A percentile compares a stretch with the other conserved stretches of the same genome.
These are phyloP conservation scores for Sphenodon punctatus DNA, from an alignment of 2,797 vertebrate species.

Conservation along the genomic window DNA sequence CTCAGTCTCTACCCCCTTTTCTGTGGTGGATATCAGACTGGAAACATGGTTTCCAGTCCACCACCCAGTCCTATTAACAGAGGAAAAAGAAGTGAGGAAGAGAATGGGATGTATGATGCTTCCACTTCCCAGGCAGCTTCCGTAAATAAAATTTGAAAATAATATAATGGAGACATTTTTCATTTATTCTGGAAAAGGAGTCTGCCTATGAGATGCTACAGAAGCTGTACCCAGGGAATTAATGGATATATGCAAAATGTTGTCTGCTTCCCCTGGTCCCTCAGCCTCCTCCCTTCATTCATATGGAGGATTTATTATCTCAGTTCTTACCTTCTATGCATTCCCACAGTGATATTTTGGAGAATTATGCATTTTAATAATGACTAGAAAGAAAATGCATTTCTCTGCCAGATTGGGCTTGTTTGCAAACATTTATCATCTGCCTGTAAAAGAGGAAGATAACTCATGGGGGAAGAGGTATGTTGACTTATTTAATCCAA, in stretches of 20 bases:
- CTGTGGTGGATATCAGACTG: no score
- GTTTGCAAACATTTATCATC: background rate
- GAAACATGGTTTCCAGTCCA: no score
- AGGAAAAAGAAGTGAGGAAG: background rate
- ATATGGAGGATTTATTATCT: accelerated
- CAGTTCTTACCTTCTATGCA: background rate
- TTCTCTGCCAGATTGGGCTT: background rate
- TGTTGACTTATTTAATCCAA: background rate
- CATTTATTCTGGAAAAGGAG: background rate
- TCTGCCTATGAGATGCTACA: accelerated
- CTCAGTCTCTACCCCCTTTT: no score
- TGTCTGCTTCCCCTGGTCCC: background rate
- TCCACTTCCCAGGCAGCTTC: accelerated
- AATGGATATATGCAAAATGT: background rate
- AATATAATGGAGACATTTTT: accelerated
- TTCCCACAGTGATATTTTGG: background rate
- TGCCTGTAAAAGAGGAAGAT: background rate
- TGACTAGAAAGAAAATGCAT: accelerated
- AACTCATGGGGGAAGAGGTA: accelerated
- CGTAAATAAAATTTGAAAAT: background rate
- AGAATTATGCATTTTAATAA: background rate
- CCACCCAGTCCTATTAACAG: background rate
- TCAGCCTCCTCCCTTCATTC: accelerated
- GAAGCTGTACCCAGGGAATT: background rate
- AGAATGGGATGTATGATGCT: accelerated